Evolutionary conservation across 2,797 vertebrate genomes (phyloP).

Genomic region (Okamejei kenojei): DNA sequence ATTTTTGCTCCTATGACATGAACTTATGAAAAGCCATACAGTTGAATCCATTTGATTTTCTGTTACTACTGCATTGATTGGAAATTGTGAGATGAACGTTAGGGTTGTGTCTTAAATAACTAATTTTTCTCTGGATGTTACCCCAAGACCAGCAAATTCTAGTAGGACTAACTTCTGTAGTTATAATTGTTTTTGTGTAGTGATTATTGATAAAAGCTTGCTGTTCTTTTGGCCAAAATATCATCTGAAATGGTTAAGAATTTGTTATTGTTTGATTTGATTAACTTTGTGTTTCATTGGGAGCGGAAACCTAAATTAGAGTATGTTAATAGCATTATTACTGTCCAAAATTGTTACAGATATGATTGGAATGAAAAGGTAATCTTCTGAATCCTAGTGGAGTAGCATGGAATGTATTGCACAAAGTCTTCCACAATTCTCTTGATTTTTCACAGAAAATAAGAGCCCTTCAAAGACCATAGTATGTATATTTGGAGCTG

Average conservation of each 20-base stretch:
- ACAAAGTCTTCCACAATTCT: too few relatives aligned
- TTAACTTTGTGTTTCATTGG: neutral
- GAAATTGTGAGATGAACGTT: neutral
- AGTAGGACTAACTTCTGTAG: too few relatives aligned
- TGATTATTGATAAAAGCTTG: too few relatives aligned
- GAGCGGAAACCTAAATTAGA: neutral
- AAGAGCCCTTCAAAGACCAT: too few relatives aligned
- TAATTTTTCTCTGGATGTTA: neutral
- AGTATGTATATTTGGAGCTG: too few relatives aligned
- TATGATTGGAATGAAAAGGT: too few relatives aligned
- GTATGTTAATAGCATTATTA: neutral
- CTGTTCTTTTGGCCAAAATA: neutral
- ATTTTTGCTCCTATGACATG: too few relatives aligned
- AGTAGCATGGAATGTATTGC: too few relatives aligned
- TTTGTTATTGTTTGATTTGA: neutral
- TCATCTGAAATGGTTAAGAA: neutral
- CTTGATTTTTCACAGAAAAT: too few relatives aligned
- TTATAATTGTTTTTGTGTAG: neutral
- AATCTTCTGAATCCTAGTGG: too few relatives aligned
- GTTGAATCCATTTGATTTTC: neutral
- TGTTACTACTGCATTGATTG: neutral
- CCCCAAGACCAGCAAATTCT: neutral
- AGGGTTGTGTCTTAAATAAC: neutral
- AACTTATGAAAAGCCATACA: too few relatives aligned
- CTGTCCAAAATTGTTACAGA: too few relatives aligned